Conservation (phyloP, 37 sponge, comb jelly and placozoan species). For the Agelas oroides region DNA sequence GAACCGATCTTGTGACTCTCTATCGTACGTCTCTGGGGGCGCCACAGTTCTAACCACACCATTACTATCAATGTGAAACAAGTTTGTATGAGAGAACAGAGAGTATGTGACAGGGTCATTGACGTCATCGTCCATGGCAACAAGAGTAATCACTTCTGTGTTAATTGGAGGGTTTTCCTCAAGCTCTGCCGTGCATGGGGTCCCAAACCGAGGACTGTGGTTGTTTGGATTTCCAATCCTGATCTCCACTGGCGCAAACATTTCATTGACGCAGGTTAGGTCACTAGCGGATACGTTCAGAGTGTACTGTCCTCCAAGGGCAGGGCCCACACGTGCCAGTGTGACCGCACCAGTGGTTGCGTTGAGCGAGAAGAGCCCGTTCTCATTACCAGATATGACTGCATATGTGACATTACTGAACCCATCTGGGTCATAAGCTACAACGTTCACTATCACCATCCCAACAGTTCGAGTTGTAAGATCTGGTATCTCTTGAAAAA, state of each 20-base stretch:
- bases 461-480: background rate
- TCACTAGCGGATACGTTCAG: conserved; percentile 67
- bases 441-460: conserved; percentile 6
- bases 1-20: conserved; percentile 33
- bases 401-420: conserved; percentile 35
- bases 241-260: conserved; percentile 45
- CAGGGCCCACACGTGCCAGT: background rate
- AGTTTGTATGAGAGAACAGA: background rate
- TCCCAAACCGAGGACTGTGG: conserved; percentile 42
- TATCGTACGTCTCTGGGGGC: conserved; percentile 46
- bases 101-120: conserved; percentile 41
- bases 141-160: conserved; percentile 42
- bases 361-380: conserved; percentile 13
- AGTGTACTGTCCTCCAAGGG: conserved; percentile 19
- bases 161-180: conserved; percentile 52
- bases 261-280: conserved; percentile 13
- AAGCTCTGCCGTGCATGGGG: conserved; percentile 21
- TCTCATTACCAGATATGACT: conserved; percentile 13
- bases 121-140: conserved; percentile 56
- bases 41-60: conserved; percentile 47
- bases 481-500: conserved; percentile 1
- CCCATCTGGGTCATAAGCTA: conserved; percentile 64
- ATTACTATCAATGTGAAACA: conserved; percentile 47
- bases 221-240: conserved; percentile 40
- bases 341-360: conserved; percentile 32